Conservation (phyloP, 2,113 vertebrate genomes). For the Semicossyphus pulcher region DNA sequence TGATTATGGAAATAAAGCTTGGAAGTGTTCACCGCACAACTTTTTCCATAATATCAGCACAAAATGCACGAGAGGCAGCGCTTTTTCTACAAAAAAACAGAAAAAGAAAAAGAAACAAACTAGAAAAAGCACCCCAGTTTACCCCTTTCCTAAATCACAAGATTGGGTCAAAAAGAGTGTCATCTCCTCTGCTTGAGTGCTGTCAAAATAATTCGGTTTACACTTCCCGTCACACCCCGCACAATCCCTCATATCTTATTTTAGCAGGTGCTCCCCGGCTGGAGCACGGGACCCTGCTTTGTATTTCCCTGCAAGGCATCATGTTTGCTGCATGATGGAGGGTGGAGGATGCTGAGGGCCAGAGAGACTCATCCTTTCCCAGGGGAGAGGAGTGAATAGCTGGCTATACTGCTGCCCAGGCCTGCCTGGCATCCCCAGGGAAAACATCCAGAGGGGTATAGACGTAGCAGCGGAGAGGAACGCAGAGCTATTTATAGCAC, state of each 20-base stretch:
- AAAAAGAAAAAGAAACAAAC: not conserved
- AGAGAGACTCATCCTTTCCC: slow-evolving; percentile 57
- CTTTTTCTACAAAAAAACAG: slow-evolving; percentile 43
- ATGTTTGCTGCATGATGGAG: slow-evolving; percentile 73
- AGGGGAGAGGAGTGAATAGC: slow-evolving; percentile 59
- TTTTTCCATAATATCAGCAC: slow-evolving; percentile 67
- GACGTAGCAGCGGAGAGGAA: slow-evolving; percentile 46
- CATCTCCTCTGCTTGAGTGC: slow-evolving; percentile 22
- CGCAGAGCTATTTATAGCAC: slow-evolving; percentile 73
- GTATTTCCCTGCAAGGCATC: slow-evolving; percentile 50
- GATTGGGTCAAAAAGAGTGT: slow-evolving; percentile 45
- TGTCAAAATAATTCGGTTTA: slow-evolving; percentile 42
- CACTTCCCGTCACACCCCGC: not conserved
- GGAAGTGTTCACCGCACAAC: slow-evolving; percentile 40
- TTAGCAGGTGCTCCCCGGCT: slow-evolving; percentile 64
- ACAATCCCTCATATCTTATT: slow-evolving; percentile 59
- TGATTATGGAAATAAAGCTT: slow-evolving; percentile 56
- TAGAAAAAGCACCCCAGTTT: slow-evolving; percentile 36
- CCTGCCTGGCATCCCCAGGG: slow-evolving; percentile 61
- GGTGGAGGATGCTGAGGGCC: slow-evolving; percentile 71
- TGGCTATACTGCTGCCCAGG: slow-evolving; percentile 60
- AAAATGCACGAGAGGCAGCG: slow-evolving; percentile 61
- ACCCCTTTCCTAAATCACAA: slow-evolving; percentile 12
- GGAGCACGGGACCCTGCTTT: slow-evolving; percentile 41
- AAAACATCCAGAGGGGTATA: slow-evolving; percentile 63